A percentile compares a stretch with the other conserved stretches of the same genome.
phyloP scores from a whole-genome alignment of 1,140 invertebrate genomes.

The Hyles euphorbiae region DNA sequence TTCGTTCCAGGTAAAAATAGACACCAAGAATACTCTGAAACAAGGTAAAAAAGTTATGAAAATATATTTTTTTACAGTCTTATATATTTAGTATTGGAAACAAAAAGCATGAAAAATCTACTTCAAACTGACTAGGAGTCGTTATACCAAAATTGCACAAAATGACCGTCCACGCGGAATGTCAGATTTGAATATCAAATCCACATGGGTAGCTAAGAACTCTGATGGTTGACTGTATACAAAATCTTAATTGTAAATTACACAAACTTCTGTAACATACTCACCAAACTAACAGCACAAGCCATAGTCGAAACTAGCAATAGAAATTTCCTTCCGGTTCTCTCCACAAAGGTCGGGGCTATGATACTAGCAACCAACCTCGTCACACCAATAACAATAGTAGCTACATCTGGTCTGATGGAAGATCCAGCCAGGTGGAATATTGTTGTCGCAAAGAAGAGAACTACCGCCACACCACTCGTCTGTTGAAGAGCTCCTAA shows the following conservation, averaged over 20 bases:
- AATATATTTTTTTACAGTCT: not conserved
- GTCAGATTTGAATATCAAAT: too few relatives aligned
- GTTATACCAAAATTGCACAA: too few relatives aligned
- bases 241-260: too few relatives aligned
- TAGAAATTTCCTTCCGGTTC: slow-evolving; percentile 42
- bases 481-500: slow-evolving; percentile 41
- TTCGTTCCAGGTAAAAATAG: slow-evolving; percentile 75
- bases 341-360: slow-evolving; percentile 42
- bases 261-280: not conserved
- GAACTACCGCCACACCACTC: slow-evolving; percentile 41
- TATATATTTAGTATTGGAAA: too few relatives aligned
- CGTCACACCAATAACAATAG: slow-evolving; percentile 47
- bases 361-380: slow-evolving; percentile 39
- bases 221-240: too few relatives aligned
- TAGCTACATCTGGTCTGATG: slow-evolving; percentile 37
- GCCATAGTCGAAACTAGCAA: slow-evolving; percentile 39
- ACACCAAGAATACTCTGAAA: slow-evolving; percentile 65
- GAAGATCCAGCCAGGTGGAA: slow-evolving; percentile 43
- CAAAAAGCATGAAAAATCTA: too few relatives aligned
- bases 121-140: too few relatives aligned
- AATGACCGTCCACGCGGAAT: too few relatives aligned
- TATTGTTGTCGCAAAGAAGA: slow-evolving; percentile 50
- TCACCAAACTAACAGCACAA: slow-evolving; percentile 44
- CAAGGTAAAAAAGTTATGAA: slow-evolving; percentile 8
- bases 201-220: too few relatives aligned